Evolutionary conservation across 2,888 invertebrate genomes (phyloP).

Genomic region (Sialis fuliginosa): DNA sequence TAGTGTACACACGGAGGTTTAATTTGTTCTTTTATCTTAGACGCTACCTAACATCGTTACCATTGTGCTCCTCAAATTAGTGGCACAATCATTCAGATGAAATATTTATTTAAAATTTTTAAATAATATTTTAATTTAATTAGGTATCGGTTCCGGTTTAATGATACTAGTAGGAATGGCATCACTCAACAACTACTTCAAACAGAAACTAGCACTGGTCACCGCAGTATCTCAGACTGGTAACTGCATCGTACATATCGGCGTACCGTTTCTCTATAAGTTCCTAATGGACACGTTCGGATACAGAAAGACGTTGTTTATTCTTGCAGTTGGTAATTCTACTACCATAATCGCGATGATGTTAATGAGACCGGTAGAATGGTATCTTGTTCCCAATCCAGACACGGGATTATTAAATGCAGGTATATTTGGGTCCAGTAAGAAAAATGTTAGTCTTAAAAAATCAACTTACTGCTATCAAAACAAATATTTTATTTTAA

Average conservation of each 20-base stretch:
- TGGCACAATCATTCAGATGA: too few species aligned
- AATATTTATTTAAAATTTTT: too few species aligned
- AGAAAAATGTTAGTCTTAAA: too few species aligned
- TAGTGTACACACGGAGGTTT: too few species aligned
- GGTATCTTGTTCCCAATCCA: conserved; percentile 31
- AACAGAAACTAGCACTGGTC: conserved; percentile 47
- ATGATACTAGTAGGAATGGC: conserved; percentile 56
- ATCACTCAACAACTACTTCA: conserved; percentile 57
- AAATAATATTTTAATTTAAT: conserved; percentile 4
- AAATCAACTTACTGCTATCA: too few species aligned
- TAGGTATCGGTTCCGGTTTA: conserved; percentile 54
- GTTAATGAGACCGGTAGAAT: conserved; percentile 55
- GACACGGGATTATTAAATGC: too few species aligned
- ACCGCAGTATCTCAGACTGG: conserved; percentile 59
- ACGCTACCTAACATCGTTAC: too few species aligned
- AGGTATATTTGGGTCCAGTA: too few species aligned
- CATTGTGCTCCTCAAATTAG: too few species aligned
- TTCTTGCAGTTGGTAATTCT: conserved; percentile 46
- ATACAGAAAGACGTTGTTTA: conserved; percentile 47
- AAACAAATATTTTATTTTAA: too few species aligned
- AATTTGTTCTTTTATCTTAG: too few species aligned
- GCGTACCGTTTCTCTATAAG: conserved; percentile 46
- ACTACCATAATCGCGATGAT: conserved; percentile 50
- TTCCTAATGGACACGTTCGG: conserved; percentile 42
- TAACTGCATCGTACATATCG: conserved; percentile 47